phyloP scores from a whole-genome alignment of 2,797 vertebrate species.

The Rallus crepitans region DNA sequence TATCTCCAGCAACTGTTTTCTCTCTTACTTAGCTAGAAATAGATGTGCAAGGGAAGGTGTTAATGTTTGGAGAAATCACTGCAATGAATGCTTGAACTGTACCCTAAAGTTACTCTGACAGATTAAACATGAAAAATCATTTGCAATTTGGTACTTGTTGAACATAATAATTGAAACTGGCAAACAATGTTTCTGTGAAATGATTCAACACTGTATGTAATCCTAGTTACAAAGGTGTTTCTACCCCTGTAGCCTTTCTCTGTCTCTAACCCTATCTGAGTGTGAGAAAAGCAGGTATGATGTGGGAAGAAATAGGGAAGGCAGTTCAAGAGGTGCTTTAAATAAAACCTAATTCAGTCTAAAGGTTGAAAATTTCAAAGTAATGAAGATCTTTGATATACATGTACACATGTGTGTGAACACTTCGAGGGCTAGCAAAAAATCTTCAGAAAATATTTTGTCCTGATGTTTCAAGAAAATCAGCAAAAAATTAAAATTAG shows the following conservation, averaged over 20 bases:
- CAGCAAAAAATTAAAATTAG: background rate
- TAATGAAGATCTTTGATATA: background rate
- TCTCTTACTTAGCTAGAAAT: background rate
- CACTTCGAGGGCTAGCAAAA: background rate
- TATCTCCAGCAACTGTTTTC: background rate
- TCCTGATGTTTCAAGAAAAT: background rate
- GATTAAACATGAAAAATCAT: background rate
- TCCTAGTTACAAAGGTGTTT: background rate
- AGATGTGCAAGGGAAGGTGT: background rate
- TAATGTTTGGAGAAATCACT: background rate
- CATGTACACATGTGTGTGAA: background rate
- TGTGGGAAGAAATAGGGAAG: background rate
- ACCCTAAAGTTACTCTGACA: background rate
- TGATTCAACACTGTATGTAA: rapidly evolving
- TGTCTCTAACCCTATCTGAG: background rate
- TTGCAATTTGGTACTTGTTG: background rate
- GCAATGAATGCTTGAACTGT: background rate
- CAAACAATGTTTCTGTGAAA: background rate
- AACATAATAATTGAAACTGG: background rate
- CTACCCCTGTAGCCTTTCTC: background rate
- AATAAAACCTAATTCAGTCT: background rate
- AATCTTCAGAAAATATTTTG: background rate
- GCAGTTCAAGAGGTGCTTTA: background rate
- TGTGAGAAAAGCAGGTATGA: background rate
- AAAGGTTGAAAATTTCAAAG: background rate